Evolutionary conservation across 2,113 vertebrate genomes (phyloP), one percentile per base, ranked within the genome.

Genomic region (Bombycilla garrulus): DNA sequence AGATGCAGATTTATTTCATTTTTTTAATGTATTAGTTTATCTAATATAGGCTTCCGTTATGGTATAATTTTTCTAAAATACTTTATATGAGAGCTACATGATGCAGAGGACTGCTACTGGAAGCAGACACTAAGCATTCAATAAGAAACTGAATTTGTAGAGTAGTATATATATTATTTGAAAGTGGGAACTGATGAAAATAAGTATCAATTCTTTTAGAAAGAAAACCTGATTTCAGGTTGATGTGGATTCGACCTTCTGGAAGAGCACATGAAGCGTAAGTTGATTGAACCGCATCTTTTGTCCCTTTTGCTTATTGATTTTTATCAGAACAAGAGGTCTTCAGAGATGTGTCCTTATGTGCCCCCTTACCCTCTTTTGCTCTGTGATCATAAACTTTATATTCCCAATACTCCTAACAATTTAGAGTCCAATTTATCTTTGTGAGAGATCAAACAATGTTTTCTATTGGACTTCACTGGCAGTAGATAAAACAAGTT

Each of bases 371-470:
- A 91, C 18, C 36, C 15, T 31, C 21, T 74, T 82, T 23, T 83
- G 40, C 65, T 86, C 19, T 78, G 25, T 78, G 60, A 95, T 76
- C 31, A 69, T 53, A 95, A 78, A 67, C 40, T 35, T 78, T 78
- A 74, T 40, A 48, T 60, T 84, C 57, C 51, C 40, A 89, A 81
- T 42, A 84, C 60, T 64, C 47, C 73, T 88, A 84, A 86, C 35
- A 93, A 86, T 81, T 96, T 87, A 86, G 33, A 92, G 21, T 74
- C 14, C 33, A 66, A 71, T 93, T 91, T 84, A 81, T 76, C 69
- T 94, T 81, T 84, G 28, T 86, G 36, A 91, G 69, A 81, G 26
- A 84, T 81, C 28, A 81, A 92, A 78, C 50, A 73, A 53, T 71
- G 19, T 53, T 71, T 92, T 92, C 36, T 62, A 21, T 51, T 40